Evolutionary conservation across 2,888 invertebrate species (phyloP).

Genomic region (Rotaria socialis): DNA sequence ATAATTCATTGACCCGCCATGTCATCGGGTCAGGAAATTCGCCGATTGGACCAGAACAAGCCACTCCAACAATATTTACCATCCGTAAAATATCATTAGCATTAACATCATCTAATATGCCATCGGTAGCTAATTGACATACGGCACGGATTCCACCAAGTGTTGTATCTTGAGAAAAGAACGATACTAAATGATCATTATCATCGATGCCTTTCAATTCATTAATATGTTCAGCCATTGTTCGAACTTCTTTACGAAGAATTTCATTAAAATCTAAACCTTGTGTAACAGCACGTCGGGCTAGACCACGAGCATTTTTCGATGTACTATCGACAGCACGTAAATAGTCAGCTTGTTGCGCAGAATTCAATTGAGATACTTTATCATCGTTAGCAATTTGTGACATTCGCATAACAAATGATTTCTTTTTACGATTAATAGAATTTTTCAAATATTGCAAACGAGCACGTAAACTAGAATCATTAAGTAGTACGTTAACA

Average conservation of each 20-base stretch:
- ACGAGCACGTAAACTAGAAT: slow-evolving; percentile 13
- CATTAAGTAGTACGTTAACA: background rate
- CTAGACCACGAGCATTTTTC: slow-evolving; percentile 5
- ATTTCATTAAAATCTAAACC: slow-evolving; percentile 14
- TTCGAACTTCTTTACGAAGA: slow-evolving; percentile 6
- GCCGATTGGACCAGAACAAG: slow-evolving; percentile 19
- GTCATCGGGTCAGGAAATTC: slow-evolving; percentile 25
- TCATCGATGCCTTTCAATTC: background rate
- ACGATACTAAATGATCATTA: slow-evolving; percentile 1
- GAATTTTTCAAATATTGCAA: background rate
- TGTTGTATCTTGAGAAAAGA: slow-evolving; percentile 2
- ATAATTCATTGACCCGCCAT: slow-evolving; percentile 3
- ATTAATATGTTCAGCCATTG: background rate
- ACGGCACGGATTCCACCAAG: background rate
- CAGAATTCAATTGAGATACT: background rate
- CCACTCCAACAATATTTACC: background rate
- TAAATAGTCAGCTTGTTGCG: background rate
- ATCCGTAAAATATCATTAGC: slow-evolving; percentile 7
- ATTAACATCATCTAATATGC: background rate
- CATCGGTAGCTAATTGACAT: slow-evolving; percentile 6
- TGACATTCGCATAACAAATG: background rate
- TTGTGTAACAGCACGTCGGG: slow-evolving; percentile 24
- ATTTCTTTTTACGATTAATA: background rate
- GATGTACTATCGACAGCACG: background rate
- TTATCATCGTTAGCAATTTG: slow-evolving; percentile 22